Percentiles rank a stretch among this genome's conserved stretches.
Evolutionary conservation across 2,888 invertebrate species (phyloP).

Genomic region (Ariolimax columbianus): DNA sequence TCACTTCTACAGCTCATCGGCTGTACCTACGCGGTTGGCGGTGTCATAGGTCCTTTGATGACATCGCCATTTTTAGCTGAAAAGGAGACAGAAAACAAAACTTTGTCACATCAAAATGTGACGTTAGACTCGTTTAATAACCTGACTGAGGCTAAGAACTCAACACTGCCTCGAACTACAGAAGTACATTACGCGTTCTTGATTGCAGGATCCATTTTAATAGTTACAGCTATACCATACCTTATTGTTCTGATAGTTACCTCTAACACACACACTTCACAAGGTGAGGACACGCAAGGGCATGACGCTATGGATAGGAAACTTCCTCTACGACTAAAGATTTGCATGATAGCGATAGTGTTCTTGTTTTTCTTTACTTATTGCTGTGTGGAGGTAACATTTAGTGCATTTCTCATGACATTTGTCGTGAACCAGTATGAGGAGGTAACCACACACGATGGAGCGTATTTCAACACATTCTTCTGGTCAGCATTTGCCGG

Average conservation of each 20-base stretch:
- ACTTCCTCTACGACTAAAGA: constrained; percentile 52
- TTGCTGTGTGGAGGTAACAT: constrained; percentile 77
- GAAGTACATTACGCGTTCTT: constrained; percentile 56
- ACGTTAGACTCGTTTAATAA: not conserved
- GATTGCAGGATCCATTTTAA: constrained; percentile 55
- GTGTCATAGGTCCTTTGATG: constrained; percentile 79
- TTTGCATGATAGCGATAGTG: constrained; percentile 69
- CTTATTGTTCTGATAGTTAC: not conserved
- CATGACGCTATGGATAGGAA: constrained; percentile 36
- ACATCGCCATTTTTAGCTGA: constrained; percentile 77
- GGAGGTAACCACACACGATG: constrained; percentile 68
- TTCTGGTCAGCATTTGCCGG: constrained; percentile 79
- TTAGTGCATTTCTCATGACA: constrained; percentile 74
- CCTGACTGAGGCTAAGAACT: not conserved
- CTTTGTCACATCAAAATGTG: not conserved
- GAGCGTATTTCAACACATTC: constrained; percentile 73
- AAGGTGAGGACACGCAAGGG: constrained; percentile 3
- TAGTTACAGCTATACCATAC: constrained; percentile 50
- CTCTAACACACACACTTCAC: not conserved
- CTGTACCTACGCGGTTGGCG: constrained; percentile 79
- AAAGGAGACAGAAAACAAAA: constrained; percentile 29
- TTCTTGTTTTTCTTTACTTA: constrained; percentile 62
- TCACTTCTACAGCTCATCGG: constrained; percentile 79
- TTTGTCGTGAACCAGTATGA: constrained; percentile 72
- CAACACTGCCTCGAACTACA: constrained; percentile 26